Base-by-base conservation (phyloP, 2,113 vertebrate species). In the Nibea coibor region DNA sequence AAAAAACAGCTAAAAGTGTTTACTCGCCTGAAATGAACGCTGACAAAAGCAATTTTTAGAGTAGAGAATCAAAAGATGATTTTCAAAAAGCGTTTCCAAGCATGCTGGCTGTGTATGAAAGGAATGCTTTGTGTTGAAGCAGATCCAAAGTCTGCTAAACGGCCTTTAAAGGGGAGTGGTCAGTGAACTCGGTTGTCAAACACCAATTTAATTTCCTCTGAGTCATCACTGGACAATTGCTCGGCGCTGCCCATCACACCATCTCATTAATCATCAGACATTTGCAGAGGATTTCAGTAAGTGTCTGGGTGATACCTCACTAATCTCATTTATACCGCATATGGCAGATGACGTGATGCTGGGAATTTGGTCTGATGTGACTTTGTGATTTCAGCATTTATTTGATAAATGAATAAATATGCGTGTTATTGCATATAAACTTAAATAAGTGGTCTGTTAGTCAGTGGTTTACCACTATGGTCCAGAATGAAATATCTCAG, bases 201-300 rank as follows among this genome's bases (percentile, higher is more conserved):
- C 61, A 42, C 20, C 66, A 43, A 53, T 85, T 84, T 82, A 63
- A 89, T 89, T 89, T 89, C 75, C 84, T 78, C 17, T 53, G 66
- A 78, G 58, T 63, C 69, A 75, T 64, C 16, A 6, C 20, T 11
- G 35, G 62, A 72, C 61, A 31, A 59, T n/a, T 57, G 67, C 42
- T 56, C 35, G 19, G 45, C 14, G 11, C 54, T 74, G 62, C 24
- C 42, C 39, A 51, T 67, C 54, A 67, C 1, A 53, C 4, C 53
- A 17, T 72, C 64, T 61, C 76, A 82, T 89, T 80, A 81, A 84
- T 79, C 78, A 84, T 61, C 71, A 84, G 74, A 86, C 80, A 78
- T 71, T 68, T 78, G 47, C 73, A 22, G n/a, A 69, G 53, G 57
- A 39, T 56, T 75, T 45, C 8, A 1, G 43, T 71, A 22, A 54